Conservation (phyloP, 1,140 invertebrate species). For the Formica exsecta region DNA sequence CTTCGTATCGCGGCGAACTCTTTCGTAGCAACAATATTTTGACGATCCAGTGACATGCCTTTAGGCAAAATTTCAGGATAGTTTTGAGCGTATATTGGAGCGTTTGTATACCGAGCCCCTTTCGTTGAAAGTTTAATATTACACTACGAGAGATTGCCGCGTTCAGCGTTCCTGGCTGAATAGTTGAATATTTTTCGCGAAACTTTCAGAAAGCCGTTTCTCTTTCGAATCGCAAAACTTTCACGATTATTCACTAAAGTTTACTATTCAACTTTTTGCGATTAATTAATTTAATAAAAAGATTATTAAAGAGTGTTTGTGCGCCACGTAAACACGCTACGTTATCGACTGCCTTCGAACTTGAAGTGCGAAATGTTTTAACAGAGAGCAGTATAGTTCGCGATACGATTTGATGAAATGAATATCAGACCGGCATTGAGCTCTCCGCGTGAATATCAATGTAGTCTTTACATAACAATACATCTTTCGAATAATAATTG, state of each 20-base stretch:
- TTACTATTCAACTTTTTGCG: background rate
- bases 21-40: conserved; percentile 31
- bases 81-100: background rate
- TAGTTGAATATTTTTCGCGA: background rate
- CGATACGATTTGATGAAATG: background rate
- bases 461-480: background rate
- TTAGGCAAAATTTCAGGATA: background rate
- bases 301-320: background rate
- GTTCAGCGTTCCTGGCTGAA: background rate
- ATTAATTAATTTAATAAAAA: background rate
- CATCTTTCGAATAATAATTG: background rate
- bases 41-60: background rate
- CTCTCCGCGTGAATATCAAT: conserved; percentile 7
- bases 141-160: background rate
- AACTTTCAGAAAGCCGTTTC: background rate
- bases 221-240: background rate
- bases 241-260: background rate
- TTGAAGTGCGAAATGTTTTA: conserved; percentile 13
- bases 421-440: conserved; percentile 28
- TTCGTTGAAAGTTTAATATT: conserved; percentile 16
- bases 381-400: conserved; percentile 61
- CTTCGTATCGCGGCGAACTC: background rate
- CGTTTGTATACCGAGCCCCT: background rate
- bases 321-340: conserved; percentile 18
- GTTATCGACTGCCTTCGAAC: conserved; percentile 59